Evolutionary conservation across 2,888 invertebrate genomes (phyloP).

Genomic region (Oscheius myriophilus): DNA sequence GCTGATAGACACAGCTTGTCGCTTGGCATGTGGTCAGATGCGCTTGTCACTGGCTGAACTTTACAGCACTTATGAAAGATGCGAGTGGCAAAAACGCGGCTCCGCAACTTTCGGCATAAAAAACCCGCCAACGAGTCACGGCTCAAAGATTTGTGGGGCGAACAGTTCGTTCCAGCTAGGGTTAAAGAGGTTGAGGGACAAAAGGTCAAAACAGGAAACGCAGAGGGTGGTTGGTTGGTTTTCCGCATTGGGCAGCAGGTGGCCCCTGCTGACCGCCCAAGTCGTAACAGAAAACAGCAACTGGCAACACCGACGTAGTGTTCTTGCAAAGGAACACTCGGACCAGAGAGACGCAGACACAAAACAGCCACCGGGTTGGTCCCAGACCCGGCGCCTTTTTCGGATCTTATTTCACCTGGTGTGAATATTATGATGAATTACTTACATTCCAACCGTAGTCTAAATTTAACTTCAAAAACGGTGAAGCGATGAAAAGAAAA

Average conservation of each 20-base stretch:
- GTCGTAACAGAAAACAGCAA: conserved; percentile 27
- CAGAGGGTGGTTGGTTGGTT: not conserved
- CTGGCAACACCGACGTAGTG: conserved; percentile 26
- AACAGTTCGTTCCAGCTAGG: not conserved
- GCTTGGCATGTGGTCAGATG: conserved; percentile 26
- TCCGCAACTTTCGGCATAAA: not conserved
- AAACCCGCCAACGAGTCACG: not conserved
- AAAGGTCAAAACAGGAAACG: not conserved
- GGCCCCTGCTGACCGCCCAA: conserved; percentile 22
- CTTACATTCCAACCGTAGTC: not conserved
- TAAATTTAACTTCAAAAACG: not conserved
- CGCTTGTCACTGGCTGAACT: conserved; percentile 24
- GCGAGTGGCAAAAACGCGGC: not conserved
- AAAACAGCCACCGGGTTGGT: conserved; percentile 5
- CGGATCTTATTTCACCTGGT: conserved; percentile 2
- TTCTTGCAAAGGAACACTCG: not conserved
- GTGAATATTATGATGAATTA: not conserved
- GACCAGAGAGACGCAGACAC: conserved; percentile 15
- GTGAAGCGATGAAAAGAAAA: too few species aligned
- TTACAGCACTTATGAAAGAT: conserved; percentile 20
- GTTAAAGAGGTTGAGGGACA: not conserved
- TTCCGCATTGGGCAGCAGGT: conserved; percentile 29
- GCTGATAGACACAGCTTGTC: conserved; percentile 21
- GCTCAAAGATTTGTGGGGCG: not conserved
- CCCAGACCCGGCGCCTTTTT: not conserved